Percentiles rank a stretch among this genome's conserved stretches.
These are phyloP conservation scores for Ormyrus thymus DNA, from an alignment of 2,888 invertebrate species.

Conservation along the genomic window DNA sequence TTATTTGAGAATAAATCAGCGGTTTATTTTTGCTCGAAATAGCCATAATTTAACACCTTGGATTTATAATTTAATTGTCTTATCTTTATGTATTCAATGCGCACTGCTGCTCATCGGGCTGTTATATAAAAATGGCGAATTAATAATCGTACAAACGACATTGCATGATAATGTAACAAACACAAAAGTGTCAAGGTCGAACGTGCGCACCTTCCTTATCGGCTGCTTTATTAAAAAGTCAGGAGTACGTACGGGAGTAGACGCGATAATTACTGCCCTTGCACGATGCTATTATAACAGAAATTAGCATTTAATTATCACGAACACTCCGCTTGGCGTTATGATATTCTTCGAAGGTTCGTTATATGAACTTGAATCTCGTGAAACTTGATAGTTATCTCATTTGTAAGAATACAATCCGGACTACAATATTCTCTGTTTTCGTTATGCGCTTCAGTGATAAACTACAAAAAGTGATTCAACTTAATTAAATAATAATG, in stretches of 20 bases:
- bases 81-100: slow-evolving; percentile 18
- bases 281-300: slow-evolving; percentile 49
- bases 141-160: slow-evolving; percentile 42
- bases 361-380: slow-evolving; percentile 51
- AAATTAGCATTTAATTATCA: slow-evolving; percentile 58
- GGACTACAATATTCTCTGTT: background rate
- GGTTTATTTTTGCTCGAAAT: slow-evolving; percentile 24
- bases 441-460: slow-evolving; percentile 29
- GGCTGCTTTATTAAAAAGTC: slow-evolving; percentile 44
- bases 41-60: slow-evolving; percentile 25
- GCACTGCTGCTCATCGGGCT: slow-evolving; percentile 22
- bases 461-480: background rate
- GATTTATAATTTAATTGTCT: slow-evolving; percentile 35
- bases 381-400: slow-evolving; percentile 46
- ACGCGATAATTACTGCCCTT: slow-evolving; percentile 57
- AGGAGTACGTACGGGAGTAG: slow-evolving; percentile 33
- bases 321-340: slow-evolving; percentile 23
- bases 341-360: slow-evolving; percentile 45
- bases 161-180: slow-evolving; percentile 49
- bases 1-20: slow-evolving; percentile 26
- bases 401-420: slow-evolving; percentile 38
- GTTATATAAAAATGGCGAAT: slow-evolving; percentile 45
- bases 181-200: slow-evolving; percentile 55
- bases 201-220: slow-evolving; percentile 51
- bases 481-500: slow-evolving; percentile 31